Evolutionary conservation across 92 coral and sea anemone species (phyloP).

Genomic region (Epizoanthus ramosus): DNA sequence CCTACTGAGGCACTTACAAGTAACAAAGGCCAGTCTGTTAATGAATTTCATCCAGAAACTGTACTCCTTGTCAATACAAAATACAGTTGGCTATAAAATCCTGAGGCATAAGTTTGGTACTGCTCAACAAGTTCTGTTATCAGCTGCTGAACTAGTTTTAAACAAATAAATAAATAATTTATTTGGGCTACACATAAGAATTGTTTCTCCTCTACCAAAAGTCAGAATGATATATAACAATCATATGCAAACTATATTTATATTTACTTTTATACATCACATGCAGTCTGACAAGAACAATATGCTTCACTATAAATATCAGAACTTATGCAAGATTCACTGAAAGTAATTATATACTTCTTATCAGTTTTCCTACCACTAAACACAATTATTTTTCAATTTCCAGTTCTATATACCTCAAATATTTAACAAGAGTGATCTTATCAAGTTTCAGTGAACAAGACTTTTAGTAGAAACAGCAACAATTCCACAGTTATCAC

Average conservation of each 20-base stretch:
- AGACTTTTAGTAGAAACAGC: background rate
- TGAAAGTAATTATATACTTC: background rate
- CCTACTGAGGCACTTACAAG: background rate
- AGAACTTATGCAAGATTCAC: background rate
- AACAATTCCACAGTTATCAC: no score
- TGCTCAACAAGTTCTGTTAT: background rate
- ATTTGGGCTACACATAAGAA: conserved; percentile 11
- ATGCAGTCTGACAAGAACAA: background rate
- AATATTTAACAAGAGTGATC: no score
- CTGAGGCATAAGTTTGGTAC: background rate
- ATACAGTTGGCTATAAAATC: background rate
- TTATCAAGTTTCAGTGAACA: background rate
- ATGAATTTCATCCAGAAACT: background rate
- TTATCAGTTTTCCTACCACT: background rate
- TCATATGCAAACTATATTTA: background rate
- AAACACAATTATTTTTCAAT: no score
- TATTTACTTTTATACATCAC: background rate
- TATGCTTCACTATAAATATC: background rate
- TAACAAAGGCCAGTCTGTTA: background rate
- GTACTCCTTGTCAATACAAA: background rate
- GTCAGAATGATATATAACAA: background rate
- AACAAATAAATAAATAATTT: conserved; percentile 4
- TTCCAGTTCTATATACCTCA: no score
- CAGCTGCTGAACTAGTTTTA: background rate
- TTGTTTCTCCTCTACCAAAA: background rate